A percentile compares a stretch with the other conserved stretches of the same genome.
Conservation (phyloP, 2,797 vertebrate genomes). For the Varecia variegata region DNA sequence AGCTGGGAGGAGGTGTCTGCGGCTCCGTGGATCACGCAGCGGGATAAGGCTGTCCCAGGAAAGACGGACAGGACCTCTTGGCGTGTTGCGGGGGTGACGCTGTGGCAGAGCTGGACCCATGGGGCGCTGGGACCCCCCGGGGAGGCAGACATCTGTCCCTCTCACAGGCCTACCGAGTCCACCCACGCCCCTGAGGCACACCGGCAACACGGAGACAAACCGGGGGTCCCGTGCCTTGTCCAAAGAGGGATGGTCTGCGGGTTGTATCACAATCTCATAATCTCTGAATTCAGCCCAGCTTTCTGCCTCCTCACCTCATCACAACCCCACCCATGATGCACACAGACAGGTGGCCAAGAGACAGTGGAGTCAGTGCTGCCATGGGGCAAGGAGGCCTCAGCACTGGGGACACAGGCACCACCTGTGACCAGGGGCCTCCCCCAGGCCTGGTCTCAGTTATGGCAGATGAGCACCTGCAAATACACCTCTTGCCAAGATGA, state of each 20-base stretch:
- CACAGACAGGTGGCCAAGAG: not conserved
- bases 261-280: not conserved
- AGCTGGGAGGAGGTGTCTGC: not conserved
- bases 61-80: fast-evolving
- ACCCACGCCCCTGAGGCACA: not conserved
- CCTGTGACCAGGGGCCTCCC: no score
- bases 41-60: not conserved
- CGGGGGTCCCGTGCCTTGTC: not conserved
- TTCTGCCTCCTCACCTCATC: not conserved
- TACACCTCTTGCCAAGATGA: not conserved
- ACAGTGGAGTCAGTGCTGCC: not conserved
- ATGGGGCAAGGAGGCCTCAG: not conserved
- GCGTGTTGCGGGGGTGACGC: not conserved
- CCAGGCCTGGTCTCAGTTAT: not conserved
- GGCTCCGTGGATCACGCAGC: not conserved
- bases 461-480: not conserved
- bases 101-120: not conserved
- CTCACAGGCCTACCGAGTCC: not conserved
- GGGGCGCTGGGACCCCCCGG: not conserved
- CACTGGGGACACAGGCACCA: not conserved
- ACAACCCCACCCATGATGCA: not conserved
- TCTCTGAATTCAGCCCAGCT: not conserved
- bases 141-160: no score
- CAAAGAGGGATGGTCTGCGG: not conserved
- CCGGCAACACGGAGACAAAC: not conserved